Evolutionary conservation across 2,888 invertebrate genomes (phyloP).

Genomic region (Megalurothrips usitatus): DNA sequence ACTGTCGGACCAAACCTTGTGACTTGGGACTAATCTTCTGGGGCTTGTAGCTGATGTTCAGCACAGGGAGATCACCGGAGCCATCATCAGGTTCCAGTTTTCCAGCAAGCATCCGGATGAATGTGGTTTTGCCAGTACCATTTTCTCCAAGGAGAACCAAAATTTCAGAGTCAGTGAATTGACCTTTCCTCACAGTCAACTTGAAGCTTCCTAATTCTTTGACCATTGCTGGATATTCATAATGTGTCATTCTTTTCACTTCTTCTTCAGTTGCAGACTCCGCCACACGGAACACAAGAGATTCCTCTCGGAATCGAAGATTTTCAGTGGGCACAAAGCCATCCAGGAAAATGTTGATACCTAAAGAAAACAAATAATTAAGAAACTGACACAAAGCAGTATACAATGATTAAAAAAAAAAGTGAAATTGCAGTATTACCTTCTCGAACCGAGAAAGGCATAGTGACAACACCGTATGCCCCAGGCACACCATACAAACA

Average conservation of each 20-base stretch:
- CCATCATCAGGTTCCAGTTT: constrained; percentile 85
- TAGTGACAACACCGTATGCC: constrained; percentile 98
- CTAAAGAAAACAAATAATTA: constrained; percentile 46
- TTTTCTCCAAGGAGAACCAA: constrained; percentile 93
- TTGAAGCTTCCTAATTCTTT: constrained; percentile 78
- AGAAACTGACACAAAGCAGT: constrained; percentile 29
- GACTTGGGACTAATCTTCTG: constrained; percentile 99
- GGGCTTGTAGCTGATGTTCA: constrained; percentile 99
- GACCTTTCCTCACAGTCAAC: constrained; percentile 77
- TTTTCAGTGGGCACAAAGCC: constrained; percentile 99
- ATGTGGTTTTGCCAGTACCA: constrained; percentile 99
- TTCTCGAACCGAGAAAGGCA: constrained; percentile 99
- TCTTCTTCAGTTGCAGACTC: constrained; percentile 97
- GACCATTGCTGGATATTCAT: constrained; percentile 89
- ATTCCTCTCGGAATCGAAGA: constrained; percentile 94
- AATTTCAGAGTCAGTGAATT: constrained; percentile 99
- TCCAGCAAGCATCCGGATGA: constrained; percentile 97
- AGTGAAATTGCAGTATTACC: constrained; percentile 53
- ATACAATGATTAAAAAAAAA: constrained; percentile 23
- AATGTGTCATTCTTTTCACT: constrained; percentile 93
- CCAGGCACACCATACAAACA: constrained; percentile 97
- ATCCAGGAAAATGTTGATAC: constrained; percentile 98
- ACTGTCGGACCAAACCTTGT: constrained; percentile 83
- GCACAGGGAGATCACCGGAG: constrained; percentile 70
- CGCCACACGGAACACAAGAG: constrained; percentile 95